phyloP scores from a whole-genome alignment of 2,888 invertebrate genomes.

The Alsophila aescularia region DNA sequence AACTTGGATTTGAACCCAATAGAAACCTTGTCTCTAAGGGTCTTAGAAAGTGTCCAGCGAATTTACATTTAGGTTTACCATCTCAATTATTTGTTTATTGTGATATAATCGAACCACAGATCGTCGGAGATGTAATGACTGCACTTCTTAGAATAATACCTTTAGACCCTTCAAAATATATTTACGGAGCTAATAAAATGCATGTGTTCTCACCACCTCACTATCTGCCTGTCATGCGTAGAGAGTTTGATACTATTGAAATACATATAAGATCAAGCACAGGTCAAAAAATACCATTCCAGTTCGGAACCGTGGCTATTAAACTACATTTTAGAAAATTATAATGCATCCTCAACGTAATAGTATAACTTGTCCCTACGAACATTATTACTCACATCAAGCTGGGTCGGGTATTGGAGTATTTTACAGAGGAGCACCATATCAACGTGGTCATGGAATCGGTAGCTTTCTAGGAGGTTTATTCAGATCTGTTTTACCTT shows the following conservation, averaged over 20 bases:
- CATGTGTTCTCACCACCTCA: slow-evolving; percentile 34
- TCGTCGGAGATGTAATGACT: too few relatives aligned
- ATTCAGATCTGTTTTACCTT: slow-evolving; percentile 41
- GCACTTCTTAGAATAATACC: too few relatives aligned
- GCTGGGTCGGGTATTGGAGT: slow-evolving; percentile 41
- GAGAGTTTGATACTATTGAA: slow-evolving; percentile 47
- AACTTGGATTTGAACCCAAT: slow-evolving; percentile 37
- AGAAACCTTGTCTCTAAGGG: slow-evolving; percentile 23
- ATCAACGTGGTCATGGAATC: slow-evolving; percentile 36
- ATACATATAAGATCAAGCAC: slow-evolving; percentile 49
- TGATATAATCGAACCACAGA: too few relatives aligned
- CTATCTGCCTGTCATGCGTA: slow-evolving; percentile 43
- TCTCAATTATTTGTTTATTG: too few relatives aligned
- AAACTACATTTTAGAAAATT: slow-evolving; percentile 41
- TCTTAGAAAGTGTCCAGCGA: slow-evolving; percentile 29
- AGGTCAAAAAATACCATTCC: slow-evolving; percentile 41
- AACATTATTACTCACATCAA: slow-evolving; percentile 35
- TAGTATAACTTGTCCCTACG: slow-evolving; percentile 35
- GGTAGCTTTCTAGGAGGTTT: slow-evolving; percentile 38
- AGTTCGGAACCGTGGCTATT: slow-evolving; percentile 42
- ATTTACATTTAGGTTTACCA: too few relatives aligned
- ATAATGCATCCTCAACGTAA: slow-evolving; percentile 28
- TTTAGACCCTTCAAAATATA: too few relatives aligned
- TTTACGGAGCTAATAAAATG: slow-evolving; percentile 43
- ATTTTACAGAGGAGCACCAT: slow-evolving; percentile 40